A percentile compares a stretch with the other conserved stretches of the same genome.
These are phyloP conservation scores for Chrysomallon squamiferum DNA, from an alignment of 1,140 invertebrate species.

Conservation along the genomic window DNA sequence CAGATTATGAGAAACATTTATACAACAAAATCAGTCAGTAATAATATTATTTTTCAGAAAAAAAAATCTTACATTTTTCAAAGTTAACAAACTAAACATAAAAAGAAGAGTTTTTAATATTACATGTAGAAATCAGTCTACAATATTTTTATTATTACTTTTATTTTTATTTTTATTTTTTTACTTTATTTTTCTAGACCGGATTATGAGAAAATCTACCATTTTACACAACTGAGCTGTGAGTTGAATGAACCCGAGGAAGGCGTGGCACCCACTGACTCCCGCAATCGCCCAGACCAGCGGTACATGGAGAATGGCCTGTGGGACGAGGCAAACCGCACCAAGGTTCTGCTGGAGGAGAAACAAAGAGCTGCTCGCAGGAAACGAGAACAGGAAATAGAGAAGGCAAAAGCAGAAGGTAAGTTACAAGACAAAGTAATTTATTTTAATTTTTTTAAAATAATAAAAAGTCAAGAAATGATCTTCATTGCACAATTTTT, in stretches of 20 bases:
- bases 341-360: conserved; percentile 90
- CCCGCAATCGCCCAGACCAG: conserved; percentile 92
- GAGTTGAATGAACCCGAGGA: conserved; percentile 96
- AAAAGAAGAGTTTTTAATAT: too few species aligned
- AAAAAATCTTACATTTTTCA: too few species aligned
- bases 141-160: too few species aligned
- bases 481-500: neutral
- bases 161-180: too few species aligned
- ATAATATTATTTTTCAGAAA: too few species aligned
- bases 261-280: conserved; percentile 94
- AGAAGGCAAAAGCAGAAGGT: conserved; percentile 77
- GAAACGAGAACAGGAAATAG: conserved; percentile 78
- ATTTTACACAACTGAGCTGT: conserved; percentile 92
- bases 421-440: conserved; percentile 8
- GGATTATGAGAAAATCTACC: conserved; percentile 77
- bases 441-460: neutral
- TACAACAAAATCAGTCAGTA: too few species aligned
- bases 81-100: too few species aligned
- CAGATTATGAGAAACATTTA: too few species aligned
- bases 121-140: too few species aligned
- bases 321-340: conserved; percentile 95
- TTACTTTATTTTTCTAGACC: conserved; percentile 69
- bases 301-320: conserved; percentile 94
- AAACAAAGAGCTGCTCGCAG: conserved; percentile 76
- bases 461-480: neutral